A percentile compares a stretch with the other conserved stretches of the same genome.
Evolutionary conservation across 2,888 invertebrate genomes (phyloP).

Genomic region (Diadegma fenestrale): DNA sequence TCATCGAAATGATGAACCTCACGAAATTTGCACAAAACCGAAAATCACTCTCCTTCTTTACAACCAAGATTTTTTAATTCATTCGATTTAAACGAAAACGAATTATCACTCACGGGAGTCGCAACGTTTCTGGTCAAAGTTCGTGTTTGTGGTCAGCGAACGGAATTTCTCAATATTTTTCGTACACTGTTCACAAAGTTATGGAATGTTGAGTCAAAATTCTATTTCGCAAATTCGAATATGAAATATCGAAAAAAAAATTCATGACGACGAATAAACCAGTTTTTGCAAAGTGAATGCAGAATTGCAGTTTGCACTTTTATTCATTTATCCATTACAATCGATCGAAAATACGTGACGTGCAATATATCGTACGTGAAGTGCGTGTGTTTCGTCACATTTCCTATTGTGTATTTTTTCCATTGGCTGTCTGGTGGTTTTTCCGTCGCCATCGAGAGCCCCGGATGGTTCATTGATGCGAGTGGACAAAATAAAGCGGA

Average conservation of each 20-base stretch:
- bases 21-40: too few species aligned
- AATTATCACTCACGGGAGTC: too few species aligned
- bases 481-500: conserved; percentile 7
- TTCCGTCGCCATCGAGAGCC: neutral
- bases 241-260: neutral
- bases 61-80: too few species aligned
- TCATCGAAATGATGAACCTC: too few species aligned
- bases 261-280: neutral
- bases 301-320: neutral
- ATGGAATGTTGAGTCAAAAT: neutral
- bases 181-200: neutral
- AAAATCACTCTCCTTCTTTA: too few species aligned
- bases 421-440: conserved; percentile 2
- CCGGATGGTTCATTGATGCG: conserved; percentile 4
- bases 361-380: conserved; percentile 7
- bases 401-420: conserved; percentile 33
- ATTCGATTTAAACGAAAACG: too few species aligned
- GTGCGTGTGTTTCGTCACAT: conserved; percentile 28
- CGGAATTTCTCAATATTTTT: neutral
- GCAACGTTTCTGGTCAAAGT: neutral
- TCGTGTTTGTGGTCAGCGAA: too few species aligned
- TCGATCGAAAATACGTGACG: conserved; percentile 48
- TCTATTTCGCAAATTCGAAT: neutral
- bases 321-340: conserved; percentile 22
- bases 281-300: conserved; percentile 8